Percentiles rank a stretch among this genome's conserved stretches.
Conservation (phyloP, 2,797 vertebrate species). For the Eurystomus glaucurus region DNA sequence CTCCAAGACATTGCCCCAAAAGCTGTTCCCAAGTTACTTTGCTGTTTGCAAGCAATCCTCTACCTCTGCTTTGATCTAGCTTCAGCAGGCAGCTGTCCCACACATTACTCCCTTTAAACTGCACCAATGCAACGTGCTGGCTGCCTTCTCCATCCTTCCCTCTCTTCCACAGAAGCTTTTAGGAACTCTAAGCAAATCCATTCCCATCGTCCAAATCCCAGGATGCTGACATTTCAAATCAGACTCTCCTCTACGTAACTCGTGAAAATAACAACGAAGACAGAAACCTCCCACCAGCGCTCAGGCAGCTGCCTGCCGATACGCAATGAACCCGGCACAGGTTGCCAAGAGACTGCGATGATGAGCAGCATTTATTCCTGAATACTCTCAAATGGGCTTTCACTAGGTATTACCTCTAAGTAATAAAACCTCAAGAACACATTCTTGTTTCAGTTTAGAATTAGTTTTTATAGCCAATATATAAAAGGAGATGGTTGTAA, state of each 20-base stretch:
- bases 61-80: conserved; percentile 7
- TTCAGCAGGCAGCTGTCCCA: not conserved
- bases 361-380: conserved; percentile 49
- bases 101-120: not conserved
- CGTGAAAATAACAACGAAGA: conserved; percentile 7
- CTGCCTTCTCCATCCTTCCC: not conserved
- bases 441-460: conserved; percentile 25
- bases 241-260: not conserved
- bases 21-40: not conserved
- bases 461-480: not conserved
- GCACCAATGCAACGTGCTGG: not conserved
- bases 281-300: conserved; percentile 40
- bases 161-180: not conserved
- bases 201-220: not conserved
- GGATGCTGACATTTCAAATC: conserved; percentile 16
- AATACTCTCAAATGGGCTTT: conserved; percentile 26
- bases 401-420: not conserved
- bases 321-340: not conserved
- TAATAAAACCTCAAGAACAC: conserved; percentile 31
- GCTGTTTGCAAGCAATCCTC: conserved; percentile 9
- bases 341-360: conserved; percentile 58
- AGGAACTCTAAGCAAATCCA: not conserved
- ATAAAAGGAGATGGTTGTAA: conserved; percentile 30
- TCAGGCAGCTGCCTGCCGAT: conserved; percentile 6
- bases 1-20: not conserved